phyloP scores from a whole-genome alignment of 2,888 invertebrate genomes.

The Tenthredo scrophulariae region DNA sequence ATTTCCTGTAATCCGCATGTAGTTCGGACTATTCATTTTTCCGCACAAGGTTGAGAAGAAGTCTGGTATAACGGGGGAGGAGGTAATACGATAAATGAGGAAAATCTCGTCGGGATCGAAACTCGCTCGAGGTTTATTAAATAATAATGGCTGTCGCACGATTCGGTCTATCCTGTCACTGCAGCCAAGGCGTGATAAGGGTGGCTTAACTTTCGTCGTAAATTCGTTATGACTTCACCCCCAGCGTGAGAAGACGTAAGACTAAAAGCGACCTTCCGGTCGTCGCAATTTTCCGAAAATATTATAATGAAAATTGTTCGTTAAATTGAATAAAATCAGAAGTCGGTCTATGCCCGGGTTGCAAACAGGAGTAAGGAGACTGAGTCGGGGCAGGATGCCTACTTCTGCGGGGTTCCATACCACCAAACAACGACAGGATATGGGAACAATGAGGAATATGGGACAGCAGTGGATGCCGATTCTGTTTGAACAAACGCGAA shows the following conservation, averaged over 20 bases:
- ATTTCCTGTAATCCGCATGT: not conserved
- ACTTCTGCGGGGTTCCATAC: not conserved
- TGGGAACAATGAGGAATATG: not conserved
- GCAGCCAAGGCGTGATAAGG: conserved; percentile 28
- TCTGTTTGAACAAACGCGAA: conserved; percentile 34
- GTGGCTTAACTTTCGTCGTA: conserved; percentile 33
- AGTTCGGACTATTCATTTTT: not conserved
- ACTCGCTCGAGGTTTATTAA: not conserved
- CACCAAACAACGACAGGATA: not conserved
- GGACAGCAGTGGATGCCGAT: not conserved
- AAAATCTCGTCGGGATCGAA: not conserved
- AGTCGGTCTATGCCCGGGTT: not conserved
- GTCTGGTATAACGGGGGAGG: no score
- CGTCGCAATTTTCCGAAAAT: not conserved
- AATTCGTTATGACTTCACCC: conserved; percentile 43
- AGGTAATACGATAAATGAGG: not conserved
- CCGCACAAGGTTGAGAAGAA: not conserved
- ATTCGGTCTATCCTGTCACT: conserved; percentile 10
- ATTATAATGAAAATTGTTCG: not conserved
- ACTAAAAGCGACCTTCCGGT: not conserved
- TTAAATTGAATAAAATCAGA: not conserved
- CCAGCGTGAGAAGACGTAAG: not conserved
- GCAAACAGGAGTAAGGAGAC: not conserved
- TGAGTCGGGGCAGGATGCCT: not conserved
- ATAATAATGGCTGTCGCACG: conserved; percentile 5